These are phyloP conservation scores for Caenorhabditis becei DNA, from an alignment of 2,888 invertebrate genomes.

Conservation along the genomic window DNA sequence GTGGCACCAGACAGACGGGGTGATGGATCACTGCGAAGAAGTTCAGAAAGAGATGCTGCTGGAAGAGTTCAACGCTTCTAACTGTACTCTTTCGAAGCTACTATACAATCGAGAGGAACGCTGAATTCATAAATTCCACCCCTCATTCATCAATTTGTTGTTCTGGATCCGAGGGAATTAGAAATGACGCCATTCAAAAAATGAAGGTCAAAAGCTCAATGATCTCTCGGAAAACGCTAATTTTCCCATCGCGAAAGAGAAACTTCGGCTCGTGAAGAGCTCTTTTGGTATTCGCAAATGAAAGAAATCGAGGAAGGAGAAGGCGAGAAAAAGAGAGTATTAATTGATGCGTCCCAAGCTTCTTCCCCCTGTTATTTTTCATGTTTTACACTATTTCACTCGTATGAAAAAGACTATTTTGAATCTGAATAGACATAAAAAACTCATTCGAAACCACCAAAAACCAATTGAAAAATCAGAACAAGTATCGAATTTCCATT, in stretches of 20 bases:
- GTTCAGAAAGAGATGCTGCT: no score
- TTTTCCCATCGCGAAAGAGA: no score
- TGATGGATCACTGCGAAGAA: constrained; percentile 23
- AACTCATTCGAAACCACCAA: not conserved
- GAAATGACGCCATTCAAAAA: no score
- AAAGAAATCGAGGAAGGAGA: not conserved
- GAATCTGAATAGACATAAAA: not conserved
- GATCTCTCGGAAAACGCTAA: not conserved
- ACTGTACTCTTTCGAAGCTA: no score
- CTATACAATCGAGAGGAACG: no score
- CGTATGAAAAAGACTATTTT: not conserved
- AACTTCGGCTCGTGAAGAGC: not conserved
- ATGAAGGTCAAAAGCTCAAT: not conserved
- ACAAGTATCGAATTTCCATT: constrained; percentile 1
- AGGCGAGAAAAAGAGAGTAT: not conserved
- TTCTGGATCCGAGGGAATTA: no score
- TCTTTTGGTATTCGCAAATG: not conserved
- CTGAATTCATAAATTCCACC: no score
- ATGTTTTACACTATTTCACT: not conserved
- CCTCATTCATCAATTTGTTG: no score
- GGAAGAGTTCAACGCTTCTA: no score
- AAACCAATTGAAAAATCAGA: not conserved
- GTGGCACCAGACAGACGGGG: constrained; percentile 6
- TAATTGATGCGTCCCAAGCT: constrained; percentile 4
- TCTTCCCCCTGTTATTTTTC: not conserved